Evolutionary conservation across 1,140 invertebrate species (phyloP), one percentile per base, ranked within the genome.

Genomic region (Heliothis virescens): DNA sequence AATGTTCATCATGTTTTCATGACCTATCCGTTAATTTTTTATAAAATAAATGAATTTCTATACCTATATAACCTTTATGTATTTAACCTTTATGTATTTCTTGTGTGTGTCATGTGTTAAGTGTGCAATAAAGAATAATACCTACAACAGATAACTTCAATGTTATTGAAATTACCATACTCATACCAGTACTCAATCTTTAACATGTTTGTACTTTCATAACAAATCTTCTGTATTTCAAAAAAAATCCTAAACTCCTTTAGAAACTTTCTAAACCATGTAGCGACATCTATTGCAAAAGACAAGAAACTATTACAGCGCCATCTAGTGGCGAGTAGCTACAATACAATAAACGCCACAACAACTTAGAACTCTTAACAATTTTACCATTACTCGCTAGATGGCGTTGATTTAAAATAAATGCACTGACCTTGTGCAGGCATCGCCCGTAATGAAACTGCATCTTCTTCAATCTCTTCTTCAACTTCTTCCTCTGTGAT

Each of bases 401-500:
- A 80, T 80, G 79, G 72, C 77, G 77, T 41, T 75, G 47, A 29
- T 10, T 9, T 65, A 21, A 34, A 62, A 29, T 81, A 55, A 60
- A 62, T 52, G 57, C 15, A 71, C 85, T 79, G 76, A 92, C 91
- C 92, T 90, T 92, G 91, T 16, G 79, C 85, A 71, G 91, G 91
- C 15, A 93, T 82, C 5, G 91, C 93, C 75, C 92, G 87, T 73
- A 94, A 78, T n/a, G 93, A 94, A 9, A 93, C 86, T 0, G 93
- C 89, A 82, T 94, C 92, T 29, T 94, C 93, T 41, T 94, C 93
- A n/a, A 92, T 87, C 47, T 93, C 93, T 79, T 94, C 96, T 65
- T 95, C 96, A 48, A 96, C 95, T 79, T 96, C 96, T 87, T 97
- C 96, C 75, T 96, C 96, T 63, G 96, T 96, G 53, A 97, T 95